Conservation (phyloP, 2,113 vertebrate genomes). For the Ovis canadensis region DNA sequence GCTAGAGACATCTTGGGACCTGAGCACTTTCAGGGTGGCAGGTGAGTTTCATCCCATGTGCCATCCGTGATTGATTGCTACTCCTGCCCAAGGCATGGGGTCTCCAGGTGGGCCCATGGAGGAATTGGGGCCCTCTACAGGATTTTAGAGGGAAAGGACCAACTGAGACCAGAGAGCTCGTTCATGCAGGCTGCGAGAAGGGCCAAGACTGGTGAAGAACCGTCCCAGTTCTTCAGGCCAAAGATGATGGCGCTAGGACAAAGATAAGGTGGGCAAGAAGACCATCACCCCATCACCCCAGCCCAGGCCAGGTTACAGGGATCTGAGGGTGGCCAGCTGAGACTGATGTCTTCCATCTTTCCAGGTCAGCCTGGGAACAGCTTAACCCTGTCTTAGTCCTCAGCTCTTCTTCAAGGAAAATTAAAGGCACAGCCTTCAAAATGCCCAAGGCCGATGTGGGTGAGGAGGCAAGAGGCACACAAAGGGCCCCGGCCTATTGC, state of each 20-base stretch:
- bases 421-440: neutral
- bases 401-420: neutral
- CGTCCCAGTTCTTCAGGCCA: neutral
- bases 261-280: neutral
- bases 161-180: neutral
- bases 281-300: neutral
- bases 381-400: neutral
- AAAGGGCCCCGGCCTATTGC: fast-evolving
- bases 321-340: neutral
- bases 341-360: neutral
- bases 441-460: neutral
- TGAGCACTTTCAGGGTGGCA: neutral
- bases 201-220: neutral
- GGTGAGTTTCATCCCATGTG: neutral
- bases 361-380: neutral
- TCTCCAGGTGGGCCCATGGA: neutral
- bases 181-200: neutral
- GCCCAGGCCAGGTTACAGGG: neutral
- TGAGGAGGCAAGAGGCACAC: neutral
- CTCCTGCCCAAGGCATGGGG: neutral
- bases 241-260: neutral
- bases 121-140: neutral
- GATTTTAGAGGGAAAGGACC: neutral
- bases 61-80: neutral
- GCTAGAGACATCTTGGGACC: neutral